A percentile compares a stretch with the other conserved stretches of the same genome.
Conservation (phyloP, 2,888 invertebrate species). For the Polydesmus complanatus region DNA sequence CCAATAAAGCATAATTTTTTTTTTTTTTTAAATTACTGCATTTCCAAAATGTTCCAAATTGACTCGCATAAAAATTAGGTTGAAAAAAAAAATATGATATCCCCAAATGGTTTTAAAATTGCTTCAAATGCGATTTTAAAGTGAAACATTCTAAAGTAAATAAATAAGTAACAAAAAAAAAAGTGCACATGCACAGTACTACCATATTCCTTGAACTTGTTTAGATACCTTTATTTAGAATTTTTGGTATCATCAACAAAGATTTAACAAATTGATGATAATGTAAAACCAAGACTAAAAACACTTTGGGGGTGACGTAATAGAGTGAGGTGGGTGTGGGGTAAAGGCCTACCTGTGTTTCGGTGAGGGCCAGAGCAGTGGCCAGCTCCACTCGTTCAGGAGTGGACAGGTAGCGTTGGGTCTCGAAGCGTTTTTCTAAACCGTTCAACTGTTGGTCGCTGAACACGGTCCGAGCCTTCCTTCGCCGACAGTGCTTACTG, state of each 20-base stretch:
- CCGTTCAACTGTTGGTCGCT: conserved; percentile 55
- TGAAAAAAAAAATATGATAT: too few relatives aligned
- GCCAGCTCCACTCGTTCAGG: conserved; percentile 92
- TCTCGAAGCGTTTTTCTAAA: conserved; percentile 85
- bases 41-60: too few relatives aligned
- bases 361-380: conserved; percentile 77
- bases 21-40: too few relatives aligned
- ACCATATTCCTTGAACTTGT: too few relatives aligned
- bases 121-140: too few relatives aligned
- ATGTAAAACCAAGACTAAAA: background rate
- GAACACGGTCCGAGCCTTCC: conserved; percentile 88
- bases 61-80: too few relatives aligned
- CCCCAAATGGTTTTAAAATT: too few relatives aligned
- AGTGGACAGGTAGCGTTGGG: conserved; percentile 86
- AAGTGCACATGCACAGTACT: too few relatives aligned
- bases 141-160: too few relatives aligned
- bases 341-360: conserved; percentile 50
- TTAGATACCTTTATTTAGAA: background rate
- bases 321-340: background rate
- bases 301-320: too few relatives aligned
- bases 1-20: too few relatives aligned
- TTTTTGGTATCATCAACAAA: background rate
- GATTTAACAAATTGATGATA: background rate
- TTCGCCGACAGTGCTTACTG: conserved; percentile 79
- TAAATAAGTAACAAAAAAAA: too few relatives aligned